phyloP scores from a whole-genome alignment of 2,888 invertebrate species.

The Panopea generosa region DNA sequence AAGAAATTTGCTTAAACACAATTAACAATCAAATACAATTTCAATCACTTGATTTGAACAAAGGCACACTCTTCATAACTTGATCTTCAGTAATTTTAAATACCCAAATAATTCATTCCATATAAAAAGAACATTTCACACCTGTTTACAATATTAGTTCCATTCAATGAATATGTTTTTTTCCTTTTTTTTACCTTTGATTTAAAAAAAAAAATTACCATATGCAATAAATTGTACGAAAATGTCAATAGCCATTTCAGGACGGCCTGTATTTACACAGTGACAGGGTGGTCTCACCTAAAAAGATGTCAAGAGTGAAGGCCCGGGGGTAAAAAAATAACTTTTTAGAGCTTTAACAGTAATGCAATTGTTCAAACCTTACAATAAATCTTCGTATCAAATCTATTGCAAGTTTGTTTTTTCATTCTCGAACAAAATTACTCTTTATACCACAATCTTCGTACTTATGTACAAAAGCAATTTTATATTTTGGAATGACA shows the following conservation, averaged over 20 bases:
- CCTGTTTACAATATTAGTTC: slow-evolving; percentile 42
- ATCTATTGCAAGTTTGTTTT: no score
- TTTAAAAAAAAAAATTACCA: background rate
- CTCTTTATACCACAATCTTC: no score
- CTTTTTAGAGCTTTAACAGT: no score
- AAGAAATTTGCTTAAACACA: slow-evolving; percentile 30
- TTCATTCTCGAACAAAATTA: no score
- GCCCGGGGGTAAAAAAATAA: no score
- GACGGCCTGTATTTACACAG: no score
- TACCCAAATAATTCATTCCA: slow-evolving; percentile 16
- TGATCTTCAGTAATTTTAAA: slow-evolving; percentile 27
- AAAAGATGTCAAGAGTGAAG: no score
- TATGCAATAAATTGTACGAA: background rate
- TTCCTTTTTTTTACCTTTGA: no score
- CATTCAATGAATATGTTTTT: slow-evolving; percentile 16
- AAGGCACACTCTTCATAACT: slow-evolving; percentile 26
- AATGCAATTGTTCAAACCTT: no score
- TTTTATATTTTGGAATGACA: no score
- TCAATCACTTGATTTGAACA: slow-evolving; percentile 26
- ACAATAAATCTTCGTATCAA: no score
- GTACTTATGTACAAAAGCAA: no score
- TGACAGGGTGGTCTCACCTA: slow-evolving; percentile 7
- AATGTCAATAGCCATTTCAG: background rate
- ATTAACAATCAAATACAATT: slow-evolving; percentile 34
- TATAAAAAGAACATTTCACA: slow-evolving; percentile 38